These are phyloP conservation scores for Lithophane ornitopus DNA, from an alignment of 2,888 invertebrate species.

Conservation along the genomic window DNA sequence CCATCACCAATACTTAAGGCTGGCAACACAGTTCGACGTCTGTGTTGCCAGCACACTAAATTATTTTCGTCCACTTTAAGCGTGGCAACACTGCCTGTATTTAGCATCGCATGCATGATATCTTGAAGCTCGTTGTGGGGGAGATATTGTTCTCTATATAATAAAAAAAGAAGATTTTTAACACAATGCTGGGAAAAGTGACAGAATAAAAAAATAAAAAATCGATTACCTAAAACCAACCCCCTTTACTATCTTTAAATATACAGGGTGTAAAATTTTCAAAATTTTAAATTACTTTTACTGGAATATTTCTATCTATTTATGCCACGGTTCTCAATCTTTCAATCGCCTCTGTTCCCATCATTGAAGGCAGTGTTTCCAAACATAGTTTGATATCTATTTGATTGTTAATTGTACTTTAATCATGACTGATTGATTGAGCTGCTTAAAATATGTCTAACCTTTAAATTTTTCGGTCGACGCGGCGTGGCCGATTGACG, in stretches of 20 bases:
- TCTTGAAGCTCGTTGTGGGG: conserved; percentile 59
- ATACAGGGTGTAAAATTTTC: background rate
- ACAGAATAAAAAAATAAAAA: background rate
- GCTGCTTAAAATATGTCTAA: conserved; percentile 85
- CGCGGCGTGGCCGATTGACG: conserved; percentile 81
- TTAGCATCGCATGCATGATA: conserved; percentile 69
- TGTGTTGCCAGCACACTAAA: conserved; percentile 53
- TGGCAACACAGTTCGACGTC: conserved; percentile 51
- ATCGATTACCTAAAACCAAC: background rate
- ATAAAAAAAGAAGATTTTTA: conserved; percentile 61
- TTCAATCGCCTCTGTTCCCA: conserved; percentile 36
- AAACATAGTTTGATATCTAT: conserved; percentile 49
- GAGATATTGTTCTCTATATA: conserved; percentile 67
- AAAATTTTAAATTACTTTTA: background rate
- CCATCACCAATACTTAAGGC: conserved; percentile 71
- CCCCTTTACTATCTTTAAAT: background rate
- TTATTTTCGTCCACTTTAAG: conserved; percentile 47
- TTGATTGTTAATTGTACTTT: conserved; percentile 59
- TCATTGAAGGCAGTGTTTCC: conserved; percentile 53
- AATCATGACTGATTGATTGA: conserved; percentile 59
- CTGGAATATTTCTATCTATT: no score
- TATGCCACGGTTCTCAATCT: background rate
- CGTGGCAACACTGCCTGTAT: conserved; percentile 67
- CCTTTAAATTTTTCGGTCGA: conserved; percentile 80
- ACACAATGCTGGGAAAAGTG: conserved; percentile 33